These are phyloP conservation scores for Tenthredo notha DNA, from an alignment of 2,888 invertebrate genomes.

Conservation along the genomic window DNA sequence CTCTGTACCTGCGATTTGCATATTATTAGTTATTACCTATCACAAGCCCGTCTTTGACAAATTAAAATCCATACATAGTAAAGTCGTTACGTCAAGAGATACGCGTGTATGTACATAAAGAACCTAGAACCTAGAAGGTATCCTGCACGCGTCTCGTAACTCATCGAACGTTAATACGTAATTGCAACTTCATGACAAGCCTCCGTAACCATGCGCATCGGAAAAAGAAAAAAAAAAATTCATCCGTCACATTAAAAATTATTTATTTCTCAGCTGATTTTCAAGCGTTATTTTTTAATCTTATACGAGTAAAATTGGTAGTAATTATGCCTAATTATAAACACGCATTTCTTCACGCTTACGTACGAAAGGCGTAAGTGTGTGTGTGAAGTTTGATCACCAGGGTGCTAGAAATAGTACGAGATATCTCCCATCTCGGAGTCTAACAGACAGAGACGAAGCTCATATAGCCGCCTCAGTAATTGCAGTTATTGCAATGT, in stretches of 20 bases:
- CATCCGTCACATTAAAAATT: background rate
- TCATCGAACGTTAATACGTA: background rate
- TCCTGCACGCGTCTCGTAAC: background rate
- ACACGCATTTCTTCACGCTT: background rate
- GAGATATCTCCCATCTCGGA: background rate
- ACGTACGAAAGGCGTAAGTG: background rate
- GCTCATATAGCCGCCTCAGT: constrained; percentile 66
- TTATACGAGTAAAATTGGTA: background rate
- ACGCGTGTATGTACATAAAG: background rate
- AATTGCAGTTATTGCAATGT: constrained; percentile 78
- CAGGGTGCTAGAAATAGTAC: background rate
- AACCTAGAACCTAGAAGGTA: constrained; percentile 2
- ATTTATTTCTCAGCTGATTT: background rate
- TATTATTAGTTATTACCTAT: constrained; percentile 34
- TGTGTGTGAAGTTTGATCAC: background rate
- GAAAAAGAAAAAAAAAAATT: background rate
- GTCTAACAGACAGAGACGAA: background rate
- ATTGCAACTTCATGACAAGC: background rate
- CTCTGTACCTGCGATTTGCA: constrained; percentile 22
- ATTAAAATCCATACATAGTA: constrained; percentile 34
- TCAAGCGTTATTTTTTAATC: background rate
- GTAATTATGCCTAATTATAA: background rate
- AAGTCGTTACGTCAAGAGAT: constrained; percentile 4
- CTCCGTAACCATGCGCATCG: background rate
- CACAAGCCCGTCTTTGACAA: constrained; percentile 17